phyloP scores from a whole-genome alignment of 2,797 vertebrate genomes.

The Phoebastria nigripes region DNA sequence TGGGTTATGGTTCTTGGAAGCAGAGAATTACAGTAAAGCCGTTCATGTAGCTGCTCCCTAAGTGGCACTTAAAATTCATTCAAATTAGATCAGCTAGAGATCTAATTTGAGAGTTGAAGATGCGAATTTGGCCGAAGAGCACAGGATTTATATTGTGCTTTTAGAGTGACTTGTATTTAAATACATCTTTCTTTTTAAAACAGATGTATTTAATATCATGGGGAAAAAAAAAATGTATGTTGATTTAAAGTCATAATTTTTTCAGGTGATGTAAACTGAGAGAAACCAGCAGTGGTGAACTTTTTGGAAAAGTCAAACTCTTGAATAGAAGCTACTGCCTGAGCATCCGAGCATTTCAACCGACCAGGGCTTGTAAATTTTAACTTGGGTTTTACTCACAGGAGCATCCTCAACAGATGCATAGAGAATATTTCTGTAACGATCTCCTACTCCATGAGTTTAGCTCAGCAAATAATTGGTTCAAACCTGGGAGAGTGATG shows the following conservation, averaged over 20 bases:
- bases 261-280: neutral
- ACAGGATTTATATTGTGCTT: neutral
- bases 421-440: neutral
- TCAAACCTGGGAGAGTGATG: neutral
- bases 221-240: neutral
- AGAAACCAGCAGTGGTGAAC: neutral
- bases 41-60: neutral
- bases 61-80: neutral
- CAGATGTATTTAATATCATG: neutral
- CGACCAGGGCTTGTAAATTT: neutral
- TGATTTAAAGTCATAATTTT: neutral
- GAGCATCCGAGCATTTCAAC: neutral
- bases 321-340: neutral
- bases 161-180: neutral
- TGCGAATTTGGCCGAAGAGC: neutral
- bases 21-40: neutral
- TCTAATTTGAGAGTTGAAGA: neutral
- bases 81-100: neutral
- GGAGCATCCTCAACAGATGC: neutral
- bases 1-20: neutral
- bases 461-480: neutral
- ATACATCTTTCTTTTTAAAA: neutral
- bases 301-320: neutral
- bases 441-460: neutral
- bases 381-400: neutral